Evolutionary conservation across 2,797 vertebrate species (phyloP), one percentile per base, ranked within the genome.

Genomic region (Monodelphis domestica): DNA sequence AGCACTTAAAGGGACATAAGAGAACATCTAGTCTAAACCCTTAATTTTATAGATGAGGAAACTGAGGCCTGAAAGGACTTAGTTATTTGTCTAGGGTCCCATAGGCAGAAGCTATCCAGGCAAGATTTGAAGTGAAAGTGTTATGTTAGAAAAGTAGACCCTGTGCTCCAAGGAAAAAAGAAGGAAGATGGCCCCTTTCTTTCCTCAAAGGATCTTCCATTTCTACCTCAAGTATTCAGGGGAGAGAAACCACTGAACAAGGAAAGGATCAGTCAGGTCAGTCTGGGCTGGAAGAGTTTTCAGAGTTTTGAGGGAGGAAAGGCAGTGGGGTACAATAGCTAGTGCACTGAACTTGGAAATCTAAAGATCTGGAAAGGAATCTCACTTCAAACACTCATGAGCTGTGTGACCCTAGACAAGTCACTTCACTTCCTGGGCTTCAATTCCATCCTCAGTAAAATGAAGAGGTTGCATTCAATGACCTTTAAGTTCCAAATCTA

Each of bases 211-310:
- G 63, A 17, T 38, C 59, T 63, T 63, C 12, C 12, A 63, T n/a
- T 15, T 63, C 17, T n/a, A 17, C 70, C 15, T 70, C 15, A 5
- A 63, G 12, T 89, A 50, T 91, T 93, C n/a, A 93, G 54, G 93
- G 3, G 29, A 33, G 57, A 90, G 7, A 33, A 28, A 95, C 95
- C 94, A n/a, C 30, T 93, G 52, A 84, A 88, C 38, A 78, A 95
- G 84, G 28, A 63, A 93, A 91, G 90, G 94, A 97, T 51, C 89
- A 89, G 88, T 88, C 1, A 63, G 50, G 63, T 93, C 38, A 93
- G 50, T 29, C 88, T 96, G 57, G 92, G 50, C 88, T 92, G 89
- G 55, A 78, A 96, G 94, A 59, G 7, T 59, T 94, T 91, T 88
- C 4, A 90, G 53, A 93, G 24, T 33, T 59, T 59, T 33, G 57